Base-by-base conservation (phyloP, 2,888 invertebrate species). In the Megaustenia siamemsis region DNA sequence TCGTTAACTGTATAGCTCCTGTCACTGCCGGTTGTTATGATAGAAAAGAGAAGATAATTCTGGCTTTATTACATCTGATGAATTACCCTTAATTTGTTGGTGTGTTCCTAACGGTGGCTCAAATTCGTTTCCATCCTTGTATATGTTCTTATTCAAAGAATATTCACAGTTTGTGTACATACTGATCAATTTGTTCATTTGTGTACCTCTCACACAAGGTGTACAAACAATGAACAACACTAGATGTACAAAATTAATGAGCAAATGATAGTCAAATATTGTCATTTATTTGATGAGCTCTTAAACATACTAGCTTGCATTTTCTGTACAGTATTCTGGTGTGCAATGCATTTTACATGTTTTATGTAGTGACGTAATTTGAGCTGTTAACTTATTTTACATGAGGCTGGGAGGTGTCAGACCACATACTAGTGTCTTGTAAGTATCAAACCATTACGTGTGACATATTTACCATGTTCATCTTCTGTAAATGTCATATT, bases 311-410 rank as follows among this genome's bases (percentile, higher is more conserved):
- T 45, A 49, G 18, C 35, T 10, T 73, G 73, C 49, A 73, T 73
- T 71, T 49, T 73, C 21, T 73, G 73, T 73, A 49, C 28, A 73
- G 49, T 73, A 73, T 49, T 73, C 49, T 49, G 12, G 45, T 24
- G 18, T 73, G 32, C 28, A 45, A 73, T 73, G 49, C 49, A 73
- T 73, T 73, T 49, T 32, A 73, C n/a, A 69, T 69, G 69, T 69
- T 69, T 40, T 73, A 21, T 73, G n/a, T 15, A 73, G 45, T 45
- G 10, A 18, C 49, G 15, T 43, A 71, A 40, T 15, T 24, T n/a
- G 2, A 71, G 45, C 15, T 12, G 66, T 66, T 66, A 66, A 66
- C 5, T 38, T 66, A 66, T 71, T 71, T 45, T 45, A 10, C 3
- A 71, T 21, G 24, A 28, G 28, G 45, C 28, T 43, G 24, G 43